Conservation (phyloP, 2,888 invertebrate species). For the Amblyjoppa fuscipennis region DNA sequence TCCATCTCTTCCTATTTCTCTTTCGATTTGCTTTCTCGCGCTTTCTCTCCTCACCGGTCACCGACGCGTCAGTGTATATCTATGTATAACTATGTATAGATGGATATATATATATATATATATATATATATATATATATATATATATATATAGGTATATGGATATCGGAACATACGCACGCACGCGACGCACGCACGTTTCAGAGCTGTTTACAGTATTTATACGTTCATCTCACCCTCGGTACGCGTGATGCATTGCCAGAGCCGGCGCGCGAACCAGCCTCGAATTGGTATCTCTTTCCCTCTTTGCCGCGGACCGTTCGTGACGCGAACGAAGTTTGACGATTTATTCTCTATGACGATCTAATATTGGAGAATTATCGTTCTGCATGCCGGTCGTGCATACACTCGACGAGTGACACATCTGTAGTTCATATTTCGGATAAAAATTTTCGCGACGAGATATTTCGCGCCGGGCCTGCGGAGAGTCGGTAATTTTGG, state of each 20-base stretch:
- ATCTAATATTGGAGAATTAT: constrained; percentile 70
- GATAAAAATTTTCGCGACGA: not conserved
- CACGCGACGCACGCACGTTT: constrained; percentile 50
- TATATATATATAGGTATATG: constrained; percentile 22
- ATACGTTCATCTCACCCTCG: constrained; percentile 69
- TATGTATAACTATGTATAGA: constrained; percentile 11
- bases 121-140: not conserved
- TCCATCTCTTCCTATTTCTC: constrained; percentile 54
- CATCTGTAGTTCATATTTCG: not conserved
- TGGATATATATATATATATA: not conserved
- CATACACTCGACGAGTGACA: constrained; percentile 16
- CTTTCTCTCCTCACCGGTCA: constrained; percentile 40
- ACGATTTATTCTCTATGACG: constrained; percentile 71
- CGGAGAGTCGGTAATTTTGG: not conserved
- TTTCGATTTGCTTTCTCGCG: constrained; percentile 51
- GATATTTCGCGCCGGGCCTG: not conserved
- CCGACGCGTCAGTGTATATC: constrained; percentile 11
- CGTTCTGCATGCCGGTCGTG: constrained; percentile 6
- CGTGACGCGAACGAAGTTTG: constrained; percentile 66
- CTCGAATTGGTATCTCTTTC: constrained; percentile 35
- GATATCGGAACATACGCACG: constrained; percentile 29
- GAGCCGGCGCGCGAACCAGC: constrained; percentile 30
- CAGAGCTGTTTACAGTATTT: constrained; percentile 70
- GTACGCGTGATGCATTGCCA: constrained; percentile 63
- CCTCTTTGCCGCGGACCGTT: constrained; percentile 17